phyloP scores from a whole-genome alignment of 2,113 vertebrate genomes.

The Trematomus loennbergii region DNA sequence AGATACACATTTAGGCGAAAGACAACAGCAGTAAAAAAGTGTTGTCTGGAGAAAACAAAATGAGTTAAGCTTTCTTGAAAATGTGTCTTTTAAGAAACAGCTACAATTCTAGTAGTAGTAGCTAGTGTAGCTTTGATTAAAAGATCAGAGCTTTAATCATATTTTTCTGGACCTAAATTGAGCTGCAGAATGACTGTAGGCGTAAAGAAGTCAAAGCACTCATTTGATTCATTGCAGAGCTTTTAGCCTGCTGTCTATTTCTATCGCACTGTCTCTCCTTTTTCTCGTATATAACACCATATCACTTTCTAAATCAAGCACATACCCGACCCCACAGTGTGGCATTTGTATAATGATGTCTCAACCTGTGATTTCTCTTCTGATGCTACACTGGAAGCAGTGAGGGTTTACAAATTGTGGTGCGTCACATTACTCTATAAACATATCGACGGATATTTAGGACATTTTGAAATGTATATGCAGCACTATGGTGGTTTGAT shows the following conservation, averaged over 20 bases:
- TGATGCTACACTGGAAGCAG: background rate
- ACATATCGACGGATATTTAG: constrained; percentile 28
- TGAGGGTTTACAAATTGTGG: background rate
- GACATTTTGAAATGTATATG: constrained; percentile 28
- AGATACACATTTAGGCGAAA: background rate
- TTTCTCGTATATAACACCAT: background rate
- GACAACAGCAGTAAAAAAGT: background rate
- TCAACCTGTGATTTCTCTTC: constrained; percentile 6
- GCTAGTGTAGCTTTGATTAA: constrained; percentile 22
- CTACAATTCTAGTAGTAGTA: background rate
- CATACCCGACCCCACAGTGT: constrained; percentile 24
- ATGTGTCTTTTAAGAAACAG: background rate
- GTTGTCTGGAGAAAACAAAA: background rate
- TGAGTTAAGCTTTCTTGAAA: background rate
- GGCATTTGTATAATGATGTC: constrained; percentile 20
- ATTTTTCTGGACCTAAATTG: constrained; percentile 50
- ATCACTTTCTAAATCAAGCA: constrained; percentile 58
- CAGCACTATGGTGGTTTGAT: constrained; percentile 9
- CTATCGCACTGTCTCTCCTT: constrained; percentile 19
- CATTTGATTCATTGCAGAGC: constrained; percentile 16
- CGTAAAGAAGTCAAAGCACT: constrained; percentile 4
- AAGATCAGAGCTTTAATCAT: constrained; percentile 12
- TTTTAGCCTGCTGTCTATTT: constrained; percentile 13
- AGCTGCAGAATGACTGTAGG: constrained; percentile 9
- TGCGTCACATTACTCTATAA: constrained; percentile 27